Evolutionary conservation across 2,888 invertebrate genomes (phyloP), one percentile per base, ranked within the genome.

Genomic region (Drosophila basisetae): DNA sequence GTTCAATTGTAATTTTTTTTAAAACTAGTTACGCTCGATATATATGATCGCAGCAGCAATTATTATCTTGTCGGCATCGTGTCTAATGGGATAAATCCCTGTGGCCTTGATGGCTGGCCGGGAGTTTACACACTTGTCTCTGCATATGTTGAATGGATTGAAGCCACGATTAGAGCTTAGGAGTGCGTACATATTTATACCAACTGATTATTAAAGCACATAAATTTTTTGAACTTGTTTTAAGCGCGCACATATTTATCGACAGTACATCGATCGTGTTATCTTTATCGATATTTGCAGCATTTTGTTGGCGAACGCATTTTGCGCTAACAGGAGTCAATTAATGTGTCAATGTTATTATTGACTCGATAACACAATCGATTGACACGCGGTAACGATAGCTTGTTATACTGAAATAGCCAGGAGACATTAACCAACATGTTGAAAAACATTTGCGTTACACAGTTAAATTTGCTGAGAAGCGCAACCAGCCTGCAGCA

Each of bases 121-220:
- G 96, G 95, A 2, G 95, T 96, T 54, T 96, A 96, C 80, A 95
- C 95, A 0, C 94, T 94, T 83, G 95, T 95, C 1, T 89, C 93
- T 7, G 93, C 94, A 62, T 95, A 94, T 78, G 88, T 94, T 49
- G 93, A 94, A 2, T 96, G 96, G 95, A 95, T 96, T 74, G 76
- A 88, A 18, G 62, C 68, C 62, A 92, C 87, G 22, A 80, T 93
- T 49, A 70, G 76, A 39, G 68, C 92, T n/a, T 93, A 91, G 67
- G 55, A 52, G 39, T 11, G 16, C 6, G 16, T 10, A 22, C 11
- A 22, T 16, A 43, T 4, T 35, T 13, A 43, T 37, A 50, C 5
- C 2, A 35, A 58, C 13, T 50, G n/a, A 43, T 47, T 43, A 43
- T 39, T 60, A 60, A 67, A 67, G 16, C 25, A 53, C 7, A 11